Percentiles rank a stretch among this genome's conserved stretches.
phyloP scores from a whole-genome alignment of 2,797 vertebrate species.

The Neosilurus hyrtlii region DNA sequence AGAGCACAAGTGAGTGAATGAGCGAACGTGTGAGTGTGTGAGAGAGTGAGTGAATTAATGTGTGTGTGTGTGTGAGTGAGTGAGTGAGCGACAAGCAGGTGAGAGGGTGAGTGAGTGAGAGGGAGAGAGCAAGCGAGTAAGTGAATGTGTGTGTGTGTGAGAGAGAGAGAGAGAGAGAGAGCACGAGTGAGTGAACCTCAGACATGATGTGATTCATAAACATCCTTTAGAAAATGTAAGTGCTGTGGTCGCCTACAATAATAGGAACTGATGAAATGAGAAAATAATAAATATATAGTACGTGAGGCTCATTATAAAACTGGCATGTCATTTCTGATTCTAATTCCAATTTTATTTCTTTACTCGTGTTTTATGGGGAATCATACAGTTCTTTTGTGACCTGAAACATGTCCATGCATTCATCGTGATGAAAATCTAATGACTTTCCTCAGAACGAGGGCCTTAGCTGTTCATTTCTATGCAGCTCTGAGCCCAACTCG shows the following conservation, averaged over 20 bases:
- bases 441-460: background rate
- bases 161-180: too few species aligned
- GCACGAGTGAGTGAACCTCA: background rate
- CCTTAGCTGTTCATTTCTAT: background rate
- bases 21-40: too few species aligned
- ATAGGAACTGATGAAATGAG: background rate
- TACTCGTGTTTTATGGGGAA: background rate
- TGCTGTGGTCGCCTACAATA: background rate
- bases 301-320: background rate
- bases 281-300: background rate
- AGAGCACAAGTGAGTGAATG: too few species aligned
- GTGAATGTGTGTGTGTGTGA: too few species aligned
- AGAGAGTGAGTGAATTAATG: too few species aligned
- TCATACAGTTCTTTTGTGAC: background rate
- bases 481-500: too few species aligned
- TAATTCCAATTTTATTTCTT: background rate
- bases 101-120: too few species aligned
- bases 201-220: background rate
- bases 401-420: background rate
- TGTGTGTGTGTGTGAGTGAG: too few species aligned
- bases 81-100: too few species aligned
- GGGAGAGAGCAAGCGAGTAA: too few species aligned
- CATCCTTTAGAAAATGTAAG: background rate
- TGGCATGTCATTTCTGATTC: background rate
- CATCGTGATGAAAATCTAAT: background rate